Percentiles rank a stretch among this genome's conserved stretches.
These are phyloP conservation scores for Molorchus minor DNA, from an alignment of 2,888 invertebrate species.

Conservation along the genomic window DNA sequence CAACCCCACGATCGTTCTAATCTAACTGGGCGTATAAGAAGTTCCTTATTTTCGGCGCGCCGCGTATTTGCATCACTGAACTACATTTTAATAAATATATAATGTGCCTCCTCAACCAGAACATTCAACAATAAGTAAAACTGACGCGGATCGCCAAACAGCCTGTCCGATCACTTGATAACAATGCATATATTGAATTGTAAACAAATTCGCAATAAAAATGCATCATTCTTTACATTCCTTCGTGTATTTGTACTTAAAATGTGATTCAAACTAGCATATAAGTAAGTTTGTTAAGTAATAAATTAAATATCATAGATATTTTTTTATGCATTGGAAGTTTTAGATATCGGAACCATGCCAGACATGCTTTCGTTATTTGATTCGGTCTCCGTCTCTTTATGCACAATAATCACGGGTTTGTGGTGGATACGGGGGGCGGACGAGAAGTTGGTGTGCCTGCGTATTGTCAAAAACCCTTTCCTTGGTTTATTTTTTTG, in stretches of 20 bases:
- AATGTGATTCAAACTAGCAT: slow-evolving; percentile 62
- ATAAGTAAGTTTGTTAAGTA: slow-evolving; percentile 56
- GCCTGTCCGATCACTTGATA: slow-evolving; percentile 45
- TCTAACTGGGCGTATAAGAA: too few relatives aligned
- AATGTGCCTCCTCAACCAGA: slow-evolving; percentile 60
- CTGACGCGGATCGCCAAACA: slow-evolving; percentile 33
- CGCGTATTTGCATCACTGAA: slow-evolving; percentile 35
- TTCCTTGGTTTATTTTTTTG: too few relatives aligned
- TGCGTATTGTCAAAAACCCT: too few relatives aligned
- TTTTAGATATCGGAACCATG: slow-evolving; percentile 44
- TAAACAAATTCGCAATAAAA: slow-evolving; percentile 51
- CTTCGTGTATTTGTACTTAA: slow-evolving; percentile 59
- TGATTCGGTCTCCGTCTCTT: slow-evolving; percentile 41
- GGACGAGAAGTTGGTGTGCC: slow-evolving; percentile 8
- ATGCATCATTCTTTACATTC: slow-evolving; percentile 48
- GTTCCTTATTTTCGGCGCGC: too few relatives aligned
- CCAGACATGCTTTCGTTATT: slow-evolving; percentile 34
- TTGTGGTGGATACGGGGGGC: slow-evolving; percentile 21
- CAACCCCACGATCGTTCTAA: too few relatives aligned
- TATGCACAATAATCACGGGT: slow-evolving; percentile 41
- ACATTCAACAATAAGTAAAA: slow-evolving; percentile 51
- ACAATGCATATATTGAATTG: slow-evolving; percentile 40
- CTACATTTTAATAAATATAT: slow-evolving; percentile 55
- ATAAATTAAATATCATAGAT: slow-evolving; percentile 60
- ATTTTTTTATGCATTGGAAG: slow-evolving; percentile 61